Base-by-base conservation (phyloP, 1,140 invertebrate genomes). In the Drosophila sechellia region DNA sequence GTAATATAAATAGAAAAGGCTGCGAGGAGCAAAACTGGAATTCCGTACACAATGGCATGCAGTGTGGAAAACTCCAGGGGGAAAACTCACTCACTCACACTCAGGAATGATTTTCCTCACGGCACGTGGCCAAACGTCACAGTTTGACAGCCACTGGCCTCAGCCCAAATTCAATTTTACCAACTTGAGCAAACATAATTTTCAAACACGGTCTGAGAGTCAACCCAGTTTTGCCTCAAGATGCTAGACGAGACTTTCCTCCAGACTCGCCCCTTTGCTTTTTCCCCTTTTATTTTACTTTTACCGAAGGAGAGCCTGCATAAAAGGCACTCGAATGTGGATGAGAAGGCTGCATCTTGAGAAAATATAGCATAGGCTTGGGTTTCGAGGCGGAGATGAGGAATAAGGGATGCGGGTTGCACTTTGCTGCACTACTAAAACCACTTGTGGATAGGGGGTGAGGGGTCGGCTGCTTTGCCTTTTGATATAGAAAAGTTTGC, bases 401-500 rank as follows among this genome's bases (percentile, higher is more conserved):
- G 45, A 22, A 46, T 22, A 43, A 42, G 49, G 20, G 73, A 42
- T 57, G 53, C 55, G 70, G 34, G 57, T 54, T 80, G 81, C 81
- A 81, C 48, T 49, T 52, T 78, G 59, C 63, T 64, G 68, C 81
- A 72, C 43, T 46, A 35, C 50, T 50, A 68, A 52, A 55, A 52
- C 74, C 74, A 54, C 72, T 77, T 68, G 61, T 42, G 53, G 60
- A 12, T 39, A 25, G 15, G 35, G 25, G 45, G 64, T 4, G 11
- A 43, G 40, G n/a, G 15, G 37, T 3, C 11, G 34, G 35, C 40
- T 40, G 55, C 42, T 59, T 11, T 56, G 64, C 50, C 65, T 70
- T 71, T 56, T 71, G 35, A 83, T 77, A 83, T 77, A 65, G 46
- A 64, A 83, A 87, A 89, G 65, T 87, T 87, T 87, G 84, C 79